These are phyloP conservation scores for Heterotis niloticus DNA, from an alignment of 2,113 vertebrate genomes.

Conservation along the genomic window DNA sequence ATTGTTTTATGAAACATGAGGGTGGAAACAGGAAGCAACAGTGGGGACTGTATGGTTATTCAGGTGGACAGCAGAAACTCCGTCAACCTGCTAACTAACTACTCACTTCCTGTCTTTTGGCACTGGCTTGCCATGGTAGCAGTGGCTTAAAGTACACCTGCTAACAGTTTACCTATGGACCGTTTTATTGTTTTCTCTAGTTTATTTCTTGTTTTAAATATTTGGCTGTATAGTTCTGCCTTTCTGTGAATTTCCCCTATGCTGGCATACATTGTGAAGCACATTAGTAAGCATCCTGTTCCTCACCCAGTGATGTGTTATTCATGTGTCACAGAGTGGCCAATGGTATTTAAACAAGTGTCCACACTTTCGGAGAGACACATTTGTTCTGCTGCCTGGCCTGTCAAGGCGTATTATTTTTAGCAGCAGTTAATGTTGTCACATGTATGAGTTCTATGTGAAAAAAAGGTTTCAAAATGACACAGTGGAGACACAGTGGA, in stretches of 20 bases:
- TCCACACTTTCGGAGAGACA: not conserved
- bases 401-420: slow-evolving; percentile 24
- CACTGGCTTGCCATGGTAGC: too few relatives aligned
- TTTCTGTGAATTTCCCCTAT: too few relatives aligned
- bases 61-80: slow-evolving; percentile 13
- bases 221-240: too few relatives aligned
- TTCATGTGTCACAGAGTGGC: not conserved
- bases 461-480: slow-evolving; percentile 25
- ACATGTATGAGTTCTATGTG: slow-evolving; percentile 7
- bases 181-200: not conserved
- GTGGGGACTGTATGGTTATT: slow-evolving; percentile 14
- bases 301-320: not conserved
- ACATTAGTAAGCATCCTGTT: not conserved
- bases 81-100: too few relatives aligned
- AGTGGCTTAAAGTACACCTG: not conserved
- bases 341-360: not conserved
- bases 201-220: too few relatives aligned
- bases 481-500: not conserved
- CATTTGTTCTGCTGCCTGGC: slow-evolving; percentile 10
- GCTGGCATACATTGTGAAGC: too few relatives aligned
- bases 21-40: slow-evolving; percentile 8
- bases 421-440: slow-evolving; percentile 9
- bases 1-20: not conserved
- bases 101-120: too few relatives aligned
- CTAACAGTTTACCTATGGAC: not conserved